These are phyloP conservation scores for Scaptomyza polygonia DNA, from an alignment of 2,888 invertebrate species.

Conservation along the genomic window DNA sequence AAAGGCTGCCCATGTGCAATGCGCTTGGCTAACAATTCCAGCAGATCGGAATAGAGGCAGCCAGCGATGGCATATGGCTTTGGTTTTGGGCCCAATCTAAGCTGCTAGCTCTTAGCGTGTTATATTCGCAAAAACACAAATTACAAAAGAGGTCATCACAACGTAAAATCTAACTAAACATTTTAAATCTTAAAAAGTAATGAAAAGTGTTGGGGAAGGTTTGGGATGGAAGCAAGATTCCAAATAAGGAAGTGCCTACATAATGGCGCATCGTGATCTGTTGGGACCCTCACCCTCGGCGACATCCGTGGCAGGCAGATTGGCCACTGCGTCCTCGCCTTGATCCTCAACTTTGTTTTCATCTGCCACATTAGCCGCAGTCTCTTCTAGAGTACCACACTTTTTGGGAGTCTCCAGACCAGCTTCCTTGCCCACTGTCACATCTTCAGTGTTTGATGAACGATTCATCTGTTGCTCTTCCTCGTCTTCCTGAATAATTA, in stretches of 20 bases:
- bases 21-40: constrained; percentile 16
- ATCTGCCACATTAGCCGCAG: constrained; percentile 1
- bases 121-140: constrained; percentile 62
- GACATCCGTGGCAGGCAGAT: constrained; percentile 22
- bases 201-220: constrained; percentile 10
- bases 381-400: constrained; percentile 32
- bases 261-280: constrained; percentile 60
- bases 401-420: constrained; percentile 64
- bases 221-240: constrained; percentile 1
- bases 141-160: constrained; percentile 51
- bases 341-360: constrained; percentile 27
- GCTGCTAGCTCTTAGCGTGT: constrained; percentile 46
- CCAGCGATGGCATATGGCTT: constrained; percentile 20
- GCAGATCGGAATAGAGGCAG: constrained; percentile 2
- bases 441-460: constrained; percentile 52
- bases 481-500: constrained; percentile 75
- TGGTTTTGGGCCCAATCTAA: constrained; percentile 12
- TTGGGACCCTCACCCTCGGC: constrained; percentile 48
- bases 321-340: constrained; percentile 39
- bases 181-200: constrained; percentile 24
- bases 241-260: constrained; percentile 40
- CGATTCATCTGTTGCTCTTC: constrained; percentile 46
- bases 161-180: constrained; percentile 45
- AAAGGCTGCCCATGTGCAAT: constrained; percentile 9
- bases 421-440: constrained; percentile 65